Conservation (phyloP, 2,888 invertebrate species). For the Scaptomyza caliginosa region DNA sequence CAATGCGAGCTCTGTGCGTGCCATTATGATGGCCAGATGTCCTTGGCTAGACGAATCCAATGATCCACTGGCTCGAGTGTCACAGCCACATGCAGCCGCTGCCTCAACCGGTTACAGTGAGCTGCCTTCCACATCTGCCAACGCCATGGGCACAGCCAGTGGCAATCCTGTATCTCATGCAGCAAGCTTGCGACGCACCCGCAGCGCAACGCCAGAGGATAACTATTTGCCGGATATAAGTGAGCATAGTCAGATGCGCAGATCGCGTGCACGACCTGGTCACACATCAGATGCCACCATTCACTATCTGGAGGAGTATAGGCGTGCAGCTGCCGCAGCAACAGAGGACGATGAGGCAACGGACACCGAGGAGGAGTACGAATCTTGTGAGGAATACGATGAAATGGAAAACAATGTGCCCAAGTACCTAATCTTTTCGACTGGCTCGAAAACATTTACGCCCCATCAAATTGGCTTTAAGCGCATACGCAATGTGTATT, state of each 20-base stretch:
- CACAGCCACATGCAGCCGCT: not conserved
- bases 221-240: slow-evolving; percentile 63
- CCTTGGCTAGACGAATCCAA: slow-evolving; percentile 83
- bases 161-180: slow-evolving; percentile 82
- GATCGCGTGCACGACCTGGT: slow-evolving; percentile 38
- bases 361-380: slow-evolving; percentile 48
- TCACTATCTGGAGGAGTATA: slow-evolving; percentile 87
- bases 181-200: slow-evolving; percentile 65
- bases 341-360: slow-evolving; percentile 45
- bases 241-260: slow-evolving; percentile 51
- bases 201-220: slow-evolving; percentile 60
- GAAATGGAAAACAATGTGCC: slow-evolving; percentile 87
- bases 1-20: slow-evolving; percentile 91
- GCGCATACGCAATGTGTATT: slow-evolving; percentile 88
- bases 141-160: slow-evolving; percentile 33
- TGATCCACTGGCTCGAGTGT: slow-evolving; percentile 65
- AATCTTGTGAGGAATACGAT: slow-evolving; percentile 83
- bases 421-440: slow-evolving; percentile 90
- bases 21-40: slow-evolving; percentile 91
- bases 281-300: slow-evolving; percentile 83
- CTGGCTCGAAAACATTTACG: slow-evolving; percentile 92
- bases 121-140: slow-evolving; percentile 33
- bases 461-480: slow-evolving; percentile 94
- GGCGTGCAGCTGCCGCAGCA: slow-evolving; percentile 71
- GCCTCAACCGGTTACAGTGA: not conserved